These are phyloP conservation scores for Cepaea nemoralis DNA, from an alignment of 1,140 invertebrate genomes.

Conservation along the genomic window DNA sequence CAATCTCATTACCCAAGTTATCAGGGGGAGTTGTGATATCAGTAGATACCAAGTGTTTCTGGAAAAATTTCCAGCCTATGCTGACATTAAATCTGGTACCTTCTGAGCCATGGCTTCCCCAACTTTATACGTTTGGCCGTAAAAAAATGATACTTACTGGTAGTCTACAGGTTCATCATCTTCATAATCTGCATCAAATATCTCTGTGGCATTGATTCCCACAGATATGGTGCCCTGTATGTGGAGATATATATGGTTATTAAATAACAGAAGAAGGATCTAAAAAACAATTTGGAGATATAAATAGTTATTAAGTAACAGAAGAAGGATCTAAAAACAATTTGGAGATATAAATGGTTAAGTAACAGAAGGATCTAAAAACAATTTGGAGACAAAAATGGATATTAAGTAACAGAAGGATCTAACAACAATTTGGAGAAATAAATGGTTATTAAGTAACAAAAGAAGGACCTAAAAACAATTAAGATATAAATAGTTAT, in stretches of 20 bases:
- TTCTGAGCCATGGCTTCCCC: too few relatives aligned
- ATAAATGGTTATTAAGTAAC: too few relatives aligned
- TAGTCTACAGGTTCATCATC: constrained; percentile 61
- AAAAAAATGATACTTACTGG: constrained; percentile 33
- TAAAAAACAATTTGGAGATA: background rate
- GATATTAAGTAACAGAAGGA: too few relatives aligned
- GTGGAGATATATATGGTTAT: background rate
- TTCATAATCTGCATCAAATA: constrained; percentile 80
- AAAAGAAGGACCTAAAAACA: background rate
- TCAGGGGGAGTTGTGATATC: too few relatives aligned
- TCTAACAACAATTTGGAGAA: background rate
- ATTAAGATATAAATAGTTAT: background rate
- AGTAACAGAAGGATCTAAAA: background rate
- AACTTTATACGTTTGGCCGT: too few relatives aligned
- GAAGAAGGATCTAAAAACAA: too few relatives aligned
- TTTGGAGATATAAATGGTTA: background rate
- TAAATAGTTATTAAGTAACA: too few relatives aligned
- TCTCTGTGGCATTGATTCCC: constrained; percentile 91
- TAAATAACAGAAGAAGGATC: background rate
- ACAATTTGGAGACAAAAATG: background rate
- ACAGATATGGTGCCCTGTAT: constrained; percentile 83
- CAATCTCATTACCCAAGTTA: too few relatives aligned
- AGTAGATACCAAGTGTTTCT: too few relatives aligned
- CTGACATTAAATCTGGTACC: too few relatives aligned
- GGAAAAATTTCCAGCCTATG: too few relatives aligned